These are phyloP conservation scores for Electrophaes corylata DNA, from an alignment of 2,888 invertebrate genomes.

Conservation along the genomic window DNA sequence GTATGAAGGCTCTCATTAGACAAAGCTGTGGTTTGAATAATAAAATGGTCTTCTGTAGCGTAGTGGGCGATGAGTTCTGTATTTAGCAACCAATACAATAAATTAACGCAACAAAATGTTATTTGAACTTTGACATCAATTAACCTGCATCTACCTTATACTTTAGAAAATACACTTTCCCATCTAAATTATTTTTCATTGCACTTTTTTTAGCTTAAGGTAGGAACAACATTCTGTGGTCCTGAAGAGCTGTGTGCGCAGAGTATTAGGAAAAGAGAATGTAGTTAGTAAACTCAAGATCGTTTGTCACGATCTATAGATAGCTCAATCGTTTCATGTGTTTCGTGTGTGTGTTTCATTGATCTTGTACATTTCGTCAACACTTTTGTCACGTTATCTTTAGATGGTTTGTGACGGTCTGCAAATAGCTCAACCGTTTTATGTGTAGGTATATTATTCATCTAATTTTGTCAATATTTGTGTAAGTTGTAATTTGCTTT, in stretches of 20 bases:
- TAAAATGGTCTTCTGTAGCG: background rate
- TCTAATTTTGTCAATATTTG: too few species aligned
- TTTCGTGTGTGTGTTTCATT: too few species aligned
- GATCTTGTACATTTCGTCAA: too few species aligned
- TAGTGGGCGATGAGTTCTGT: background rate
- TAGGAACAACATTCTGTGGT: background rate
- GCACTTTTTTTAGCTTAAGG: constrained; percentile 1
- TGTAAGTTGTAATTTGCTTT: too few species aligned
- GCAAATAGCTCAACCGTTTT: too few species aligned
- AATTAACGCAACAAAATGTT: constrained; percentile 44
- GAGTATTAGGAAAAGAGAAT: background rate
- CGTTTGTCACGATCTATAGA: too few species aligned
- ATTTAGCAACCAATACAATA: constrained; percentile 17
- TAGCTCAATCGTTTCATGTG: too few species aligned
- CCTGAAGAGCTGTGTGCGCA: constrained; percentile 3
- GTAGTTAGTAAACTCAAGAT: background rate
- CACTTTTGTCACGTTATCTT: too few species aligned
- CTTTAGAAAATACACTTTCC: constrained; percentile 19
- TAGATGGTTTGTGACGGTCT: too few species aligned
- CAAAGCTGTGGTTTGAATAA: constrained; percentile 1
- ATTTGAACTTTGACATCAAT: constrained; percentile 63
- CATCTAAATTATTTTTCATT: constrained; percentile 1
- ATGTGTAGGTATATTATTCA: too few species aligned
- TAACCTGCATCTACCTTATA: constrained; percentile 46
- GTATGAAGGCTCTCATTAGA: constrained; percentile 6